Evolutionary conservation across 2,888 invertebrate genomes (phyloP), one percentile per base, ranked within the genome.

Genomic region (Drosophila mercatorum): DNA sequence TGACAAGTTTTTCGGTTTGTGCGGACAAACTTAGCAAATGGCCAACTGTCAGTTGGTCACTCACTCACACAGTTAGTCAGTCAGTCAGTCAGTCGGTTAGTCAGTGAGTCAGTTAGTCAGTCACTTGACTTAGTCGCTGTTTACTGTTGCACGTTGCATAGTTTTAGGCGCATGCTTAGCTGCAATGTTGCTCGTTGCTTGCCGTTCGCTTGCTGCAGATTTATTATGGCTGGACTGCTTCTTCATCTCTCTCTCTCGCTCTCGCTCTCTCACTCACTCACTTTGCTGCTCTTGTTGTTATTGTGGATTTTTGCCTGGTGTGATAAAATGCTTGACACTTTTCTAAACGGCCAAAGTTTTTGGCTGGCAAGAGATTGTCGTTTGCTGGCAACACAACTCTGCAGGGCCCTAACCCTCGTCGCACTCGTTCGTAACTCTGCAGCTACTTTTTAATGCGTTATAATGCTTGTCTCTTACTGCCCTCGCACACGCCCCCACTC

Each of bases 261-360:
- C 14, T 38, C 7, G 0, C 22, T 55, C 22, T 46, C 36, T 47
- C 31, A 17, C 56, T 11, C 11, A 11, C 17, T 22, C 17, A 17
- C 11, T 17, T 7, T 34, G 31, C 47, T 68, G 41, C 43, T 67
- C 56, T 60, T 70, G 59, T 58, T 71, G 65, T 68, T 78, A 59
- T 44, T 68, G 69, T 72, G 67, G 66, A 66, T 70, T 75, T 75
- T 36, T 22, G 82, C 82, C 65, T 71, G 61, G 69, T 79, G 88
- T 85, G 87, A 88, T 86, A 86, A 88, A 86, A 86, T 82, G 87
- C 88, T 86, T 86, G 88, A 86, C 86, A 88, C 84, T 86, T 88
- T 85, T 83, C 88, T 88, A 84, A 88, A 84, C 84, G 86, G 82
- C 84, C 74, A 88, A 88, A 83, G 77, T 86, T 86, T 86, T 85